phyloP scores from a whole-genome alignment of 2,797 vertebrate species.

The Sebastes elongatus region DNA sequence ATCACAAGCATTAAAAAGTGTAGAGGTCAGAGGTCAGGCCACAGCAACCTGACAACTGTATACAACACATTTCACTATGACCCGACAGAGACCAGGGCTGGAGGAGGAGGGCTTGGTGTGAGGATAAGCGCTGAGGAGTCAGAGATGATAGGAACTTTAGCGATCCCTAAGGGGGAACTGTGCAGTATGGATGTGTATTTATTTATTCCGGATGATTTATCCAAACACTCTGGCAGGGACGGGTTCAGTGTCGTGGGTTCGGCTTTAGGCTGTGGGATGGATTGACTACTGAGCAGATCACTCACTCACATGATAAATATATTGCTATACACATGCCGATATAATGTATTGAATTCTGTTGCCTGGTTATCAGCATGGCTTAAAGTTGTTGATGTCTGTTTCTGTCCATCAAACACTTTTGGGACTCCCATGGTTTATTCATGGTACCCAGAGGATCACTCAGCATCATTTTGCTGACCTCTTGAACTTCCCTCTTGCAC shows the following conservation, averaged over 20 bases:
- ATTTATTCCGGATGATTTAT: conserved; percentile 1
- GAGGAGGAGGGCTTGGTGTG: background rate
- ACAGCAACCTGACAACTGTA: background rate
- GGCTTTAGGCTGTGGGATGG: background rate
- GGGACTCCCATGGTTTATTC: background rate
- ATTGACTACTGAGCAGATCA: background rate
- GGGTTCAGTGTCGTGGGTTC: background rate
- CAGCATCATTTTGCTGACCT: background rate
- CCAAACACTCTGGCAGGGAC: background rate
- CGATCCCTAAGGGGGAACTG: conserved; percentile 4
- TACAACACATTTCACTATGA: background rate
- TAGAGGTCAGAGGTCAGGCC: conserved; percentile 8
- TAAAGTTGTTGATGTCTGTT: background rate
- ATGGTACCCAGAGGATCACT: background rate
- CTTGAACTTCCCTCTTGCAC: accelerated
- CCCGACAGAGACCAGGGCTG: background rate
- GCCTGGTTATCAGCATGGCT: background rate
- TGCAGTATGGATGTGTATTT: background rate
- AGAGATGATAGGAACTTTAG: conserved; percentile 9
- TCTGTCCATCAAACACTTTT: background rate
- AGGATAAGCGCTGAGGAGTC: conserved; percentile 9
- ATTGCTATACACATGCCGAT: background rate
- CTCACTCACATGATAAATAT: background rate
- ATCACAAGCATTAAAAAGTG: background rate
- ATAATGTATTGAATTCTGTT: background rate